Conservation (phyloP, 1,140 invertebrate genomes). For the Cataglyphis hispanica region DNA sequence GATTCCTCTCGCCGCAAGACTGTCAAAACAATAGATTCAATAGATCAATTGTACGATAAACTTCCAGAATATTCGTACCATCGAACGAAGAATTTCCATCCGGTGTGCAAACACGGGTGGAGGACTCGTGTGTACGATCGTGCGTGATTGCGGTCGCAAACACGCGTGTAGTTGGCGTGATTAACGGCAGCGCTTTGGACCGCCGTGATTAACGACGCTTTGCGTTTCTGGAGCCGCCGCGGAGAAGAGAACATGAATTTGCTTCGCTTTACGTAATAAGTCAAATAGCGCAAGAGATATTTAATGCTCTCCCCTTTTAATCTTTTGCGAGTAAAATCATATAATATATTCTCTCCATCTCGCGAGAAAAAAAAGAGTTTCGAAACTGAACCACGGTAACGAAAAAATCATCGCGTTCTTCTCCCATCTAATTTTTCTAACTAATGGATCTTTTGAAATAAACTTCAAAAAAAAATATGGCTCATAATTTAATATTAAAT, state of each 20-base stretch:
- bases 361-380: neutral
- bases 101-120: slow-evolving; percentile 7
- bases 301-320: neutral
- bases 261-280: slow-evolving; percentile 21
- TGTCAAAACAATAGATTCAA: slow-evolving; percentile 42
- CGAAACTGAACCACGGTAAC: neutral
- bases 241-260: slow-evolving; percentile 24
- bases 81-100: slow-evolving; percentile 28
- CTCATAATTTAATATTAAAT: neutral
- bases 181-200: slow-evolving; percentile 33
- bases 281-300: neutral
- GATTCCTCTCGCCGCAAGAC: neutral
- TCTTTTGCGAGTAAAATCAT: slow-evolving; percentile 7
- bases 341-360: neutral
- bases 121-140: neutral
- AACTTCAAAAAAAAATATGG: neutral
- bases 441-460: neutral
- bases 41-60: slow-evolving; percentile 48
- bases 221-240: slow-evolving; percentile 12
- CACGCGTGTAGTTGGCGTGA: slow-evolving; percentile 39
- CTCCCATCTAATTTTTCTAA: neutral
- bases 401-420: neutral
- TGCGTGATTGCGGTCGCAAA: slow-evolving; percentile 18
- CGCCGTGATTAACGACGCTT: slow-evolving; percentile 34
- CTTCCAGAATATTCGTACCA: neutral